Conservation (phyloP, 2,888 invertebrate genomes). For the Ashinkailepas kermadecensis region DNA sequence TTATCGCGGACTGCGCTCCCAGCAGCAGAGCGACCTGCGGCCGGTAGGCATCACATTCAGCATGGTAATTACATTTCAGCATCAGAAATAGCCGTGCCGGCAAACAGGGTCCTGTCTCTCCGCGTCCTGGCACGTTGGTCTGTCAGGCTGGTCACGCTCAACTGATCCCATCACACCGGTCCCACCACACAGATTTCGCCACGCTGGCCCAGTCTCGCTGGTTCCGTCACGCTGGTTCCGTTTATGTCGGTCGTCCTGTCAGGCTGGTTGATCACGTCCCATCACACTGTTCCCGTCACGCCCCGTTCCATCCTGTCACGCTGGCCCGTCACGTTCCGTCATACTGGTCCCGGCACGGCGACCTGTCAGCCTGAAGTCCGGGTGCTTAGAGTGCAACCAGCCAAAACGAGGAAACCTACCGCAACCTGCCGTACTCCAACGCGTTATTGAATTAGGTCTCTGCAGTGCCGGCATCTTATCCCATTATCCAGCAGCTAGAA, state of each 20-base stretch:
- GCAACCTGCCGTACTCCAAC: background rate
- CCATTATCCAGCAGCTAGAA: conserved; percentile 6
- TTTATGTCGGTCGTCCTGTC: too few relatives aligned
- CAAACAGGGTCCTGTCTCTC: background rate
- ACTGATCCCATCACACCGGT: too few relatives aligned
- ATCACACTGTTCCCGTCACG: too few relatives aligned
- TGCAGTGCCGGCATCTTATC: background rate
- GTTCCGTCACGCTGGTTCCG: too few relatives aligned
- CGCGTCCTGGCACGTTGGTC: too few relatives aligned
- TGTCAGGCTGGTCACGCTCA: too few relatives aligned
- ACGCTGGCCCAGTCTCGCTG: too few relatives aligned
- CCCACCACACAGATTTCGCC: too few relatives aligned
- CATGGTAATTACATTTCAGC: conserved; percentile 7
- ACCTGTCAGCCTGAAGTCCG: background rate
- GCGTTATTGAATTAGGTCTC: background rate
- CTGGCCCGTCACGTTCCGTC: too few relatives aligned
- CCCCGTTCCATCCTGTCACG: too few relatives aligned
- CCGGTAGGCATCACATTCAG: background rate
- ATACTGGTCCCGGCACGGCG: background rate
- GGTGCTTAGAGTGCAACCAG: background rate
- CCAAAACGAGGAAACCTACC: background rate
- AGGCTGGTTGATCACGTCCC: too few relatives aligned
- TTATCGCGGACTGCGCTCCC: background rate
- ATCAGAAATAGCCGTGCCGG: background rate
- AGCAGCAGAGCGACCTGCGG: too few relatives aligned